phyloP scores from a whole-genome alignment of 2,797 vertebrate genomes.

The Rhinophrynus dorsalis region DNA sequence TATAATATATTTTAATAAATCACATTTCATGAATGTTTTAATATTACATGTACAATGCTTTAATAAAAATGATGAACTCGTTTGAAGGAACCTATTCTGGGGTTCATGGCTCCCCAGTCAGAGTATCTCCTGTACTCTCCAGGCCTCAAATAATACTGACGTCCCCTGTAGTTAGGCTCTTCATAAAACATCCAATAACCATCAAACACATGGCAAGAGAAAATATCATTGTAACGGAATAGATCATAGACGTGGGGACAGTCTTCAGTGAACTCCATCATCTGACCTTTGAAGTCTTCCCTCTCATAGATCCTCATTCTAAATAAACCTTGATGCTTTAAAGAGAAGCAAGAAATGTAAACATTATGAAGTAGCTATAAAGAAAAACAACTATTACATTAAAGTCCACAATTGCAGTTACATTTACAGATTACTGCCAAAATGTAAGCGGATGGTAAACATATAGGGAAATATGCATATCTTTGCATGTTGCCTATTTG shows the following conservation, averaged over 20 bases:
- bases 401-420: too few relatives aligned
- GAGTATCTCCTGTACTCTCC: conserved; percentile 36
- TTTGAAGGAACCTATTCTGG: conserved; percentile 33
- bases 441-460: too few relatives aligned
- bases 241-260: conserved; percentile 10
- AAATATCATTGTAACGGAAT: conserved; percentile 14
- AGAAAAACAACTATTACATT: too few relatives aligned
- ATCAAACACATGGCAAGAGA: conserved; percentile 29
- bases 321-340: conserved; percentile 27
- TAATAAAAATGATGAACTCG: conserved; percentile 7
- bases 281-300: conserved; percentile 36
- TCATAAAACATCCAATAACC: conserved; percentile 43
- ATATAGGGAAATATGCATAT: too few relatives aligned
- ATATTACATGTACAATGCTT: too few relatives aligned
- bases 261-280: conserved; percentile 43
- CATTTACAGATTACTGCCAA: too few relatives aligned
- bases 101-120: conserved; percentile 22
- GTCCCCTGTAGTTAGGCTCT: conserved; percentile 31
- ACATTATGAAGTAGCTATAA: not conserved
- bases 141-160: conserved; percentile 36
- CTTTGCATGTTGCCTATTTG: too few relatives aligned
- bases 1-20: too few relatives aligned
- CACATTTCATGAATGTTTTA: too few relatives aligned
- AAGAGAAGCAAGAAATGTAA: too few relatives aligned
- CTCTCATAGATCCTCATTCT: conserved; percentile 36